These are phyloP conservation scores for Erithacus rubecula DNA, from an alignment of 2,797 vertebrate species.

Conservation along the genomic window DNA sequence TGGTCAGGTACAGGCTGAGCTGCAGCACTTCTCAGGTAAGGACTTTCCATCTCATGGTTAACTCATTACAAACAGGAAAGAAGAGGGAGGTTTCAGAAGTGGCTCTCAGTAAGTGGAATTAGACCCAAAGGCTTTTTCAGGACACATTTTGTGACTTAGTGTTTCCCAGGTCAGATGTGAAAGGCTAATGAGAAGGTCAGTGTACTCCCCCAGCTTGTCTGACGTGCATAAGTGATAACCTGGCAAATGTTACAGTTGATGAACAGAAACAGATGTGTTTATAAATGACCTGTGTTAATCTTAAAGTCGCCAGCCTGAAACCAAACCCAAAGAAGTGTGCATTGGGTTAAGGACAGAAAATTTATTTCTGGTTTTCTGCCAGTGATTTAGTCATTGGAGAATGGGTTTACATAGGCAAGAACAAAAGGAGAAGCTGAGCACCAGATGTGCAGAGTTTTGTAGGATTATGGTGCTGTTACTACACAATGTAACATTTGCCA, in stretches of 20 bases:
- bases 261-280: constrained; percentile 12
- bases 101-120: neutral
- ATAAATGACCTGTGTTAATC: neutral
- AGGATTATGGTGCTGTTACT: neutral
- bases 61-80: neutral
- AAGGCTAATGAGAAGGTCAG: neutral
- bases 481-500: neutral
- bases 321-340: neutral
- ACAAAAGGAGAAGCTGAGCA: neutral
- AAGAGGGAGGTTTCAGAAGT: neutral
- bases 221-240: neutral
- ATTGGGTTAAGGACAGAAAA: neutral
- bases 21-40: neutral
- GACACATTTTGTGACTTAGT: neutral
- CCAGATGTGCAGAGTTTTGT: neutral
- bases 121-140: neutral
- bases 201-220: neutral
- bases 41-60: neutral
- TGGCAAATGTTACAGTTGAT: neutral
- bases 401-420: neutral
- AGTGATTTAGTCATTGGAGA: neutral
- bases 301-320: neutral
- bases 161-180: neutral
- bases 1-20: neutral
- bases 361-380: neutral